Evolutionary conservation across 2,888 invertebrate species (phyloP), one percentile per base, ranked within the genome.

Genomic region (Apamea anceps): DNA sequence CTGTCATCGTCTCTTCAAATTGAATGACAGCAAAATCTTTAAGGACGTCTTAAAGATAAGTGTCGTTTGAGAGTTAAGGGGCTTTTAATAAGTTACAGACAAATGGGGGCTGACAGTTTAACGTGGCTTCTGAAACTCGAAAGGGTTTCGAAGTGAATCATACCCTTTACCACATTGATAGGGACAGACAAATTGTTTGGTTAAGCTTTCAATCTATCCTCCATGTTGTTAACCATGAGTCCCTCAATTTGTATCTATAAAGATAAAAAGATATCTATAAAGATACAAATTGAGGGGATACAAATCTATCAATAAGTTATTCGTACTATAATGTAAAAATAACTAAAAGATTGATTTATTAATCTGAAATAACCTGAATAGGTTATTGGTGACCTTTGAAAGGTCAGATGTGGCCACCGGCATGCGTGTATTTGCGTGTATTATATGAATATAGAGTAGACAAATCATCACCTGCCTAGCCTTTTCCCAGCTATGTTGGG

Each of bases 31-130:
- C 32, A 45, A 54, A 18, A 57, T 25, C 25, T 48, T 45, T 45
- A 79, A 42, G n/a, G 45, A 45, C 32, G 37, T 72, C 51, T 63
- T 79, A 45, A 65, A 65, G 32, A 60, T 45, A 60, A 75, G 57
- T 32, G 48, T 60, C 42, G 25, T 54, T 67, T 62, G 42, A 28
- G 13, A 67, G 42, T 42, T n/a, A 32, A 6, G 60, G 21, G n/a
- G 15, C 51, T 67, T 45, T 80, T 82, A 67, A 80, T 80, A 75
- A 82, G 42, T 32, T 62, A 51, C 7, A 45, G 82, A 82, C n/a
- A 67, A 18, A 32, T 6, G 18, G 18, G 10, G 32, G 45, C 66
- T 21, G 42, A 60, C 76, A 57, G 66, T 76, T 76, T 82, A 76
- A 54, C 82, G n/a, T 67, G n/a, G 32, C 60, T 57, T 60, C 32